Evolutionary conservation across 2,888 invertebrate species (phyloP).

Genomic region (Pseudococcus viburni): DNA sequence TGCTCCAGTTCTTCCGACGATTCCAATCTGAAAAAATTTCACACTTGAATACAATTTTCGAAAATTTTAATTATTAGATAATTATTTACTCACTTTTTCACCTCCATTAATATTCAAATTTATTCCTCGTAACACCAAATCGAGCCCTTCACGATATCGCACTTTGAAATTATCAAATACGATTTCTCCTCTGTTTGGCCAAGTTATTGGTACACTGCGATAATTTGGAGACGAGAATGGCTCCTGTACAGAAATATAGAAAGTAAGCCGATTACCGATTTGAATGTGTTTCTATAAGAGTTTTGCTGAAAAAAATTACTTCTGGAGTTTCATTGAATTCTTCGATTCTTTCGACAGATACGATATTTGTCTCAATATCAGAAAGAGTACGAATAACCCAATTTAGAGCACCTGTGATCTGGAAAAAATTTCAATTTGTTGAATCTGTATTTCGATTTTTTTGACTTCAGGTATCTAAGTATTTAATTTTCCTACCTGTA

Average conservation of each 20-base stretch:
- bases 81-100: slow-evolving; percentile 62
- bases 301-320: slow-evolving; percentile 69
- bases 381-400: slow-evolving; percentile 96
- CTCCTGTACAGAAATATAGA: slow-evolving; percentile 65
- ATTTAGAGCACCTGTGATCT: slow-evolving; percentile 95
- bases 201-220: slow-evolving; percentile 72
- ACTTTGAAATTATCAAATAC: slow-evolving; percentile 76
- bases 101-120: slow-evolving; percentile 66
- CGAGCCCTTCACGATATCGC: slow-evolving; percentile 68
- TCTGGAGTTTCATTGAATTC: slow-evolving; percentile 74
- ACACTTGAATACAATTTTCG: neutral
- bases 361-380: slow-evolving; percentile 77
- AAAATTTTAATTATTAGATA: neutral
- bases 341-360: slow-evolving; percentile 76
- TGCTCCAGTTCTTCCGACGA: slow-evolving; percentile 91
- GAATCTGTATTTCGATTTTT: neutral
- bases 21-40: slow-evolving; percentile 76
- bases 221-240: slow-evolving; percentile 59
- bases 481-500: slow-evolving; percentile 76
- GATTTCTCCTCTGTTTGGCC: slow-evolving; percentile 88
- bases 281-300: too few relatives aligned
- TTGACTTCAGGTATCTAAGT: too few relatives aligned
- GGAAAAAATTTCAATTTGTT: slow-evolving; percentile 64
- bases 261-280: too few relatives aligned
- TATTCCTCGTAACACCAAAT: slow-evolving; percentile 67